Conservation (phyloP, 23 tunicate genomes). For the Styela clava region DNA sequence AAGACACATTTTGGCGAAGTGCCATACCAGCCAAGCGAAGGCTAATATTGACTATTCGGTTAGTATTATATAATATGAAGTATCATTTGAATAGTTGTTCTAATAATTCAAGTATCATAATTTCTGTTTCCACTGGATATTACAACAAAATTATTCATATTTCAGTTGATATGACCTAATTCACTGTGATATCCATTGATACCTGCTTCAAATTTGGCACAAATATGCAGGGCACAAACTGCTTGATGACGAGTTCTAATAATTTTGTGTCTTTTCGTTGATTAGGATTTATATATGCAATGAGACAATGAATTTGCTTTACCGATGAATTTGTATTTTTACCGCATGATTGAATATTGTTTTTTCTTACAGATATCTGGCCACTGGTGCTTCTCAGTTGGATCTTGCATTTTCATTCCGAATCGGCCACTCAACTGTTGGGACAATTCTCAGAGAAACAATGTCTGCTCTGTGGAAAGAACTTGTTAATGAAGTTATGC, state of each 20-base stretch:
- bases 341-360: background rate
- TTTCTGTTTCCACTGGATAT: background rate
- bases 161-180: background rate
- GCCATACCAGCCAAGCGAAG: background rate
- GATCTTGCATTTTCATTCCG: slow-evolving; percentile 11
- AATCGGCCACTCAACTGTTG: slow-evolving; percentile 36
- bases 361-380: slow-evolving; percentile 1
- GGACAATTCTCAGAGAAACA: slow-evolving; percentile 1
- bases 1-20: slow-evolving; percentile 7
- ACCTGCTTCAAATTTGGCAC: no score
- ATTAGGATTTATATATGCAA: background rate
- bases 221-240: no score
- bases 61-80: no score
- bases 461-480: slow-evolving; percentile 22
- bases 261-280: no score
- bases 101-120: no score
- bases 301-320: background rate
- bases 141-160: no score
- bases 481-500: slow-evolving; percentile 13
- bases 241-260: no score
- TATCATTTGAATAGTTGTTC: background rate
- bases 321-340: background rate
- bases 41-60: background rate
- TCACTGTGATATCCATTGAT: no score
- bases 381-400: slow-evolving; percentile 9